phyloP scores from a whole-genome alignment of 2,888 invertebrate genomes.

The Stomorhina lunata region DNA sequence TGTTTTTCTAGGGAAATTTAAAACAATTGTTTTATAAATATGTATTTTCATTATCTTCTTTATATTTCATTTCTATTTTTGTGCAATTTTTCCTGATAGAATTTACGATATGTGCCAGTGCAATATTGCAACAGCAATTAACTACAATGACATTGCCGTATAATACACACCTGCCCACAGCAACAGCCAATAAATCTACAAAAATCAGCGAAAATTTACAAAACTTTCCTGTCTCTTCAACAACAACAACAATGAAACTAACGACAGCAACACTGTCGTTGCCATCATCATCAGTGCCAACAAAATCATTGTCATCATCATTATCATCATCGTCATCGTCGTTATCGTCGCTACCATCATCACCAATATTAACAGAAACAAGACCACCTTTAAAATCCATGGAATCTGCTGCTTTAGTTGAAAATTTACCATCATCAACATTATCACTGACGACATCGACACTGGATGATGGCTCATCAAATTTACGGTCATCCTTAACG shows the following conservation, averaged over 20 bases:
- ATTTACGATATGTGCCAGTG: slow-evolving; percentile 58
- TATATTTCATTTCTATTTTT: not conserved
- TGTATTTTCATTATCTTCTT: slow-evolving; percentile 20
- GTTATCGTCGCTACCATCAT: not conserved
- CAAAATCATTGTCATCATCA: slow-evolving; percentile 25
- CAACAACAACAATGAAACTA: slow-evolving; percentile 17
- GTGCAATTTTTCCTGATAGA: slow-evolving; percentile 8
- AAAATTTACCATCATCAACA: slow-evolving; percentile 59
- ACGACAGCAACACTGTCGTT: slow-evolving; percentile 11
- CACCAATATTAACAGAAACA: slow-evolving; percentile 8
- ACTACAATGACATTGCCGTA: slow-evolving; percentile 36
- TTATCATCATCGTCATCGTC: not conserved
- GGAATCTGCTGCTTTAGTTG: slow-evolving; percentile 49
- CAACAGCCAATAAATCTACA: slow-evolving; percentile 47
- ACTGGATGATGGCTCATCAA: slow-evolving; percentile 40
- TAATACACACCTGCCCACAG: slow-evolving; percentile 46
- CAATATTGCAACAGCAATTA: slow-evolving; percentile 32
- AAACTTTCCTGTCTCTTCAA: slow-evolving; percentile 50
- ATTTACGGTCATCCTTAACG: slow-evolving; percentile 36
- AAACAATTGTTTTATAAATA: slow-evolving; percentile 19
- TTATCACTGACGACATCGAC: slow-evolving; percentile 60
- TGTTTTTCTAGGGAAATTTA: not conserved
- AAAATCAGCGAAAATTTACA: slow-evolving; percentile 53
- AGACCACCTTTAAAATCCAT: slow-evolving; percentile 27
- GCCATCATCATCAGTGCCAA: not conserved